phyloP scores from a whole-genome alignment of 2,888 invertebrate species.

The Heliconius sara region DNA sequence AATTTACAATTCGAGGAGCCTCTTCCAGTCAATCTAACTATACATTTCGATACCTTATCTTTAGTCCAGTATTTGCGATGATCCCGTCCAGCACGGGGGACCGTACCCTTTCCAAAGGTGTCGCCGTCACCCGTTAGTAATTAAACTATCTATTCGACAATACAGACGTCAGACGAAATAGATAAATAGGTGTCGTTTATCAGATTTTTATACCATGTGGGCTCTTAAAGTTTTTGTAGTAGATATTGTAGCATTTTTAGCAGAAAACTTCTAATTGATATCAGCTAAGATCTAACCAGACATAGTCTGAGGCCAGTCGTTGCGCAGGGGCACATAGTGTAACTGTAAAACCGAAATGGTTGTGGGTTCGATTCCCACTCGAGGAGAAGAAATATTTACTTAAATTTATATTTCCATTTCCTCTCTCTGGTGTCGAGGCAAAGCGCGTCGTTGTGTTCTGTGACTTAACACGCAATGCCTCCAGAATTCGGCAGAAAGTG shows the following conservation, averaged over 20 bases:
- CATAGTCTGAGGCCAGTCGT: too few relatives aligned
- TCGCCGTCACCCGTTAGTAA: constrained; percentile 20
- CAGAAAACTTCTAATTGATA: neutral
- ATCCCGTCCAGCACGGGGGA: constrained; percentile 8
- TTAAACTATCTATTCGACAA: constrained; percentile 19
- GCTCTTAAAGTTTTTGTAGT: neutral
- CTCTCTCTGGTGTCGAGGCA: too few relatives aligned
- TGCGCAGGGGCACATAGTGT: too few relatives aligned
- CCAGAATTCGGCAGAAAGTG: too few relatives aligned
- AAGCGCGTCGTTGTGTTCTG: too few relatives aligned
- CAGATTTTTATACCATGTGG: neutral
- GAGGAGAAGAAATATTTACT: too few relatives aligned
- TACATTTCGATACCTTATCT: neutral
- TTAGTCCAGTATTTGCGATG: constrained; percentile 26
- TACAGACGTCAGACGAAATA: neutral
- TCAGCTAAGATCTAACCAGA: neutral
- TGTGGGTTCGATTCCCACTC: too few relatives aligned
- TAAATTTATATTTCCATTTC: too few relatives aligned
- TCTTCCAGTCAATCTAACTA: neutral
- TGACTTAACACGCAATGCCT: too few relatives aligned
- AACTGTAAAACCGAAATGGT: too few relatives aligned
- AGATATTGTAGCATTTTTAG: neutral
- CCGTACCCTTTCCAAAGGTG: constrained; percentile 39
- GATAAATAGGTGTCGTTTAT: neutral
- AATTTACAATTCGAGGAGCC: neutral